Evolutionary conservation across 2,888 invertebrate genomes (phyloP).

Genomic region (Alcis repandata): DNA sequence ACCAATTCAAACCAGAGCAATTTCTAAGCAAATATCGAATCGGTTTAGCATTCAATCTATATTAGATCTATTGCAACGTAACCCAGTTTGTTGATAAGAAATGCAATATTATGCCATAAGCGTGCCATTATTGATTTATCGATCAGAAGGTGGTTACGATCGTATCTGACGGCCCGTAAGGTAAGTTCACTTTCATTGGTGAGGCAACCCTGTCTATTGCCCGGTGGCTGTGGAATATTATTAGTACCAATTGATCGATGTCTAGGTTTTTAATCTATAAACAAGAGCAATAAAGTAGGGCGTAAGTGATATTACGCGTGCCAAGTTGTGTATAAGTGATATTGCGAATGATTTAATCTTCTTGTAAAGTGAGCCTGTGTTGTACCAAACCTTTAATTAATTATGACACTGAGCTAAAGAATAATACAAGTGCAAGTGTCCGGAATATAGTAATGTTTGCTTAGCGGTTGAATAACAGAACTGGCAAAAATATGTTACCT

Average conservation of each 20-base stretch:
- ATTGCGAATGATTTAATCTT: too few relatives aligned
- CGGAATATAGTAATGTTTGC: too few relatives aligned
- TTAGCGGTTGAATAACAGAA: too few relatives aligned
- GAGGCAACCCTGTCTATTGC: constrained; percentile 28
- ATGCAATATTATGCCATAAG: constrained; percentile 30
- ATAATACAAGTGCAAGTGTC: too few relatives aligned
- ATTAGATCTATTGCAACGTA: constrained; percentile 18
- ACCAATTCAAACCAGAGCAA: not conserved
- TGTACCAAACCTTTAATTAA: too few relatives aligned
- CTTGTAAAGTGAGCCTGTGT: not conserved
- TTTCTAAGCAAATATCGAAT: constrained; percentile 5
- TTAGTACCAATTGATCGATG: constrained; percentile 14
- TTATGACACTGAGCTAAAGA: too few relatives aligned
- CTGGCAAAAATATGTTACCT: too few relatives aligned
- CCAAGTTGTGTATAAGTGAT: too few relatives aligned
- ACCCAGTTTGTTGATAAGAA: constrained; percentile 22
- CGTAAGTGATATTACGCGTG: constrained; percentile 16
- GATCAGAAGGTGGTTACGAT: constrained; percentile 24
- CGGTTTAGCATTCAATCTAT: constrained; percentile 1
- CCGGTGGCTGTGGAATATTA: constrained; percentile 29
- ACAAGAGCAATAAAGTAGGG: constrained; percentile 25
- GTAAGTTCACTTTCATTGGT: constrained; percentile 32
- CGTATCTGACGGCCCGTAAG: constrained; percentile 23
- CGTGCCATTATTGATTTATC: constrained; percentile 28
- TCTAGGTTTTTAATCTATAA: constrained; percentile 34